These are phyloP conservation scores for Periphyllus acericola DNA, from an alignment of 2,888 invertebrate species.

Conservation along the genomic window DNA sequence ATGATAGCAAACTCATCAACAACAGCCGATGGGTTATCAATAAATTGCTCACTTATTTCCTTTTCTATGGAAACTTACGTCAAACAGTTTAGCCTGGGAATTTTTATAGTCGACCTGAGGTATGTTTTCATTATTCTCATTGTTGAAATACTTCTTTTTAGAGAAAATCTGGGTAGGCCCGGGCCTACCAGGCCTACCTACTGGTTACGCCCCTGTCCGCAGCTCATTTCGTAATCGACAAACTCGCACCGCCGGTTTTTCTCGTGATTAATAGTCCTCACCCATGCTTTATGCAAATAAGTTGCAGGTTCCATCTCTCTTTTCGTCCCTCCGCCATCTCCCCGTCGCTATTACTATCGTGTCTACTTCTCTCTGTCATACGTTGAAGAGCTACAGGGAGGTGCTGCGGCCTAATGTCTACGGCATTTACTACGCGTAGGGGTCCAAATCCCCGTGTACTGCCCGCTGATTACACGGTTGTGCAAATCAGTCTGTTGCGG, in stretches of 20 bases:
- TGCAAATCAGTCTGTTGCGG: conserved; percentile 41
- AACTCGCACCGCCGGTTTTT: neutral
- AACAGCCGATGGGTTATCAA: too few relatives aligned
- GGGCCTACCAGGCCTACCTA: too few relatives aligned
- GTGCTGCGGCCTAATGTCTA: neutral
- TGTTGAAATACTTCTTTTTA: too few relatives aligned
- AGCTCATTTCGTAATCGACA: neutral
- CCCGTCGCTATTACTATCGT: too few relatives aligned
- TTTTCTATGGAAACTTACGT: too few relatives aligned
- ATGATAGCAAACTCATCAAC: too few relatives aligned
- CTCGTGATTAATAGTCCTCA: conserved; percentile 38
- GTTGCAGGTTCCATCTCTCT: neutral
- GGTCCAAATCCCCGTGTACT: conserved; percentile 31
- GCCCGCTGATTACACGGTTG: conserved; percentile 39
- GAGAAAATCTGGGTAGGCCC: too few relatives aligned
- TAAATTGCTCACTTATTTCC: too few relatives aligned
- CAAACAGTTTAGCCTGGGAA: too few relatives aligned
- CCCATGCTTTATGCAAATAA: neutral
- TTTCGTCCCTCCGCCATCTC: neutral
- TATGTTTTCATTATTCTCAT: too few relatives aligned
- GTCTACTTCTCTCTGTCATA: neutral
- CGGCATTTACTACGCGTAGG: conserved; percentile 24
- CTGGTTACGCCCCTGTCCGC: too few relatives aligned
- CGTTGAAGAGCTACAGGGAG: neutral
- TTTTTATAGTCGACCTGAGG: too few relatives aligned